Evolutionary conservation across 2,113 vertebrate genomes (phyloP).

Genomic region (Grantiella picta): DNA sequence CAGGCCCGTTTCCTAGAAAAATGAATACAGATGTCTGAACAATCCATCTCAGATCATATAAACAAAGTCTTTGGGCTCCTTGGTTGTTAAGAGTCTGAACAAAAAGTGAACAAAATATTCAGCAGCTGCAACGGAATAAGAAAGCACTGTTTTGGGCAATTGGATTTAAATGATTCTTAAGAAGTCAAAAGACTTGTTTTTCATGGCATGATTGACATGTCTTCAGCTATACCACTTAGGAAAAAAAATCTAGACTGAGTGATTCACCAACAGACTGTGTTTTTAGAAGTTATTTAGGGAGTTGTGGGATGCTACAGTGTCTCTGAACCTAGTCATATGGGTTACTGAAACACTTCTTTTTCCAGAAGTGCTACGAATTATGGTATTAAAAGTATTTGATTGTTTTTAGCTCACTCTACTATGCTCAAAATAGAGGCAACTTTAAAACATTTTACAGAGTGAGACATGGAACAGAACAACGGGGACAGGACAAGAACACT

Average conservation of each 20-base stretch:
- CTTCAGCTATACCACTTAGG: neutral
- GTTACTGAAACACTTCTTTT: neutral
- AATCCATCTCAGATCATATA: neutral
- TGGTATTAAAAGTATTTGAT: neutral
- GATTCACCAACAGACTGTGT: neutral
- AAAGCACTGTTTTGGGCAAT: neutral
- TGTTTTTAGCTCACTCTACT: neutral
- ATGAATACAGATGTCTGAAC: neutral
- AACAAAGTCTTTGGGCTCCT: neutral
- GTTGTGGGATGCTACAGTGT: neutral
- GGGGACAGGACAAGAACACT: neutral
- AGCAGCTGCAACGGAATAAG: neutral
- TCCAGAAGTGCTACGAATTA: neutral
- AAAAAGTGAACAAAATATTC: neutral
- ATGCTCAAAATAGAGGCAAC: neutral
- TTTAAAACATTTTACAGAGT: neutral
- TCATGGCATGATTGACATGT: neutral
- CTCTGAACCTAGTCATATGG: neutral
- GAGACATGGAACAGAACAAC: neutral
- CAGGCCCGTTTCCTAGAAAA: neutral
- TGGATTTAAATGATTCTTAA: neutral
- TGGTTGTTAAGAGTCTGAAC: neutral
- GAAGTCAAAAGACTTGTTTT: neutral
- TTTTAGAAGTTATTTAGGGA: neutral
- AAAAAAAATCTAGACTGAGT: neutral